Percentiles rank a stretch among this genome's conserved stretches.
Conservation (phyloP, 2,113 vertebrate species). For the Cariama cristata region DNA sequence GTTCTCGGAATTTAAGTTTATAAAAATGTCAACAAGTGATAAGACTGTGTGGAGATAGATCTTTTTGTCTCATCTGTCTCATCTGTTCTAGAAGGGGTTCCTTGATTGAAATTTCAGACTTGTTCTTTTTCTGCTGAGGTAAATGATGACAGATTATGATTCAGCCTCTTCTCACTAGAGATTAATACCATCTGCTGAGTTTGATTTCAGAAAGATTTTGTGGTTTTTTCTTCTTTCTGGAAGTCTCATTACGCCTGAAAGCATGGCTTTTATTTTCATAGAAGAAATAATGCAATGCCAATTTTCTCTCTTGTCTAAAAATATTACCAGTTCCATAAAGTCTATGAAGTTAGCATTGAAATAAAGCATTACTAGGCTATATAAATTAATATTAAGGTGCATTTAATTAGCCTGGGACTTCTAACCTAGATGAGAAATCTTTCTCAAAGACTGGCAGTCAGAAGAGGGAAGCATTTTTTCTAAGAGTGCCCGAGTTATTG, state of each 20-base stretch:
- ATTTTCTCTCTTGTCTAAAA: neutral
- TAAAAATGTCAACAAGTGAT: neutral
- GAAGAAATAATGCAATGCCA: neutral
- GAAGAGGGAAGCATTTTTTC: neutral
- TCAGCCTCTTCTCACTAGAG: neutral
- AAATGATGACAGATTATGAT: neutral
- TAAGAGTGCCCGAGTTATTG: neutral
- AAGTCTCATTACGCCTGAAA: neutral
- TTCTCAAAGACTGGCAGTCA: neutral
- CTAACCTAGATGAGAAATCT: neutral
- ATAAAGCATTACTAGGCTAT: neutral
- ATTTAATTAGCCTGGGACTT: neutral
- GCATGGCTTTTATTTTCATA: neutral
- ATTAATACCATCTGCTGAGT: neutral
- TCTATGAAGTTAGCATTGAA: neutral
- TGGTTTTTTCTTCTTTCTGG: neutral
- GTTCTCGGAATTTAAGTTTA: neutral
- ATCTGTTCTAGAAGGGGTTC: neutral
- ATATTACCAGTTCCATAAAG: neutral
- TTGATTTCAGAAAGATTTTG: neutral
- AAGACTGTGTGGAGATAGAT: neutral
- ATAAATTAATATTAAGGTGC: neutral
- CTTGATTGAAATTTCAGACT: neutral
- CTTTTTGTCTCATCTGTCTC: neutral
- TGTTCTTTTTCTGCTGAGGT: neutral